Evolutionary conservation across 2,113 vertebrate genomes (phyloP).

Genomic region (Nettapus auritus): DNA sequence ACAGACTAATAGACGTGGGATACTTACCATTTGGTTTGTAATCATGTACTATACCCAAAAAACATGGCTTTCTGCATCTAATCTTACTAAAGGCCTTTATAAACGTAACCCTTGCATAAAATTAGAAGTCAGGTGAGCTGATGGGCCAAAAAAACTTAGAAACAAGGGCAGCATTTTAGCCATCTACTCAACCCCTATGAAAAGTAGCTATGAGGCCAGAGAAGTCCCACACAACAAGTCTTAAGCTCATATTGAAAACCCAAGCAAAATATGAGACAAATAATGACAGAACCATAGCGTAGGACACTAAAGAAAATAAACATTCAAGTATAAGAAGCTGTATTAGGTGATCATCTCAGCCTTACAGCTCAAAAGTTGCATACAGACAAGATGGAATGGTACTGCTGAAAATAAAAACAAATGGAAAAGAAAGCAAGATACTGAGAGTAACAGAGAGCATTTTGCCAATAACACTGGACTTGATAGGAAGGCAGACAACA

Average conservation of each 20-base stretch:
- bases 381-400: not conserved
- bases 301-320: not conserved
- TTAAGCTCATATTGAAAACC: rapidly evolving
- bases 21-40: not conserved
- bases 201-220: not conserved
- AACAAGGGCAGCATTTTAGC: not conserved
- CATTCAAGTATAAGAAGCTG: not conserved
- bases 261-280: not conserved
- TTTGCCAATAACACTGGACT: not conserved
- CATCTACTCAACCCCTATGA: not conserved
- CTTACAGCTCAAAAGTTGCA: not conserved
- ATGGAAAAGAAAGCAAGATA: not conserved
- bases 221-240: not conserved
- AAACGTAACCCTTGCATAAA: not conserved
- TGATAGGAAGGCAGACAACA: not conserved
- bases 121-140: not conserved
- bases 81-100: not conserved
- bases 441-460: not conserved
- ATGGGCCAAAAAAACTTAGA: not conserved
- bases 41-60: not conserved
- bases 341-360: not conserved
- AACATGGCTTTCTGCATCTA: not conserved
- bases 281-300: not conserved
- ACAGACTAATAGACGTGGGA: not conserved
- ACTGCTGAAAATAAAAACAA: not conserved